Conservation (phyloP, 1,140 invertebrate species). For the Drosophila pseudoobscura region DNA sequence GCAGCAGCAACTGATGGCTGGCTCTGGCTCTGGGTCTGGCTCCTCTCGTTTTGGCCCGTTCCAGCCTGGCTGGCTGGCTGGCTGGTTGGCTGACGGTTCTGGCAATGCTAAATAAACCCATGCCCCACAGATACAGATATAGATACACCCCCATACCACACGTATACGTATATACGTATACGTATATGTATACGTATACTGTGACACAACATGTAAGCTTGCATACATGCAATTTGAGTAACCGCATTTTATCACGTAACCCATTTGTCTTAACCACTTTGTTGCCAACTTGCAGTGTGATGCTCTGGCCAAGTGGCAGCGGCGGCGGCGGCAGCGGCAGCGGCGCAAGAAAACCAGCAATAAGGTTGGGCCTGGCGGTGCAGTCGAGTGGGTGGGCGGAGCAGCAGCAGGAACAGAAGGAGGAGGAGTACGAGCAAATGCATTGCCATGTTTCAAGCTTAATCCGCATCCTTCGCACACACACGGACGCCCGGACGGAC, state of each 20-base stretch:
- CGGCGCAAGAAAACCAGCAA: conserved; percentile 52
- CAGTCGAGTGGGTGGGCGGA: conserved; percentile 3
- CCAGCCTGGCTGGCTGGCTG: conserved; percentile 11
- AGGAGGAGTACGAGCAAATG: conserved; percentile 53
- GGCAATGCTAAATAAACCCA: conserved; percentile 76
- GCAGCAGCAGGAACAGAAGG: neutral
- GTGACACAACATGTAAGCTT: conserved; percentile 69
- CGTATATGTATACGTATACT: conserved; percentile 35
- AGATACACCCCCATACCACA: conserved; percentile 32
- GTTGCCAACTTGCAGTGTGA: conserved; percentile 81
- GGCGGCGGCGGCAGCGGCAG: conserved; percentile 27
- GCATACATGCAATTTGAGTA: conserved; percentile 83
- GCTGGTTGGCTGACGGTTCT: conserved; percentile 8
- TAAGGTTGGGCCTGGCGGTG: conserved; percentile 11
- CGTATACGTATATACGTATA: conserved; percentile 10
- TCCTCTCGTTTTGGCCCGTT: conserved; percentile 47
- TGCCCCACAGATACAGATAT: conserved; percentile 38
- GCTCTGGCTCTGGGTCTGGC: conserved; percentile 11
- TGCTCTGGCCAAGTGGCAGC: conserved; percentile 75
- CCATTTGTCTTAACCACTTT: conserved; percentile 83
- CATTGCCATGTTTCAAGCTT: conserved; percentile 80
- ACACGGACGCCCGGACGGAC: neutral
- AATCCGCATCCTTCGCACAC: conserved; percentile 59
- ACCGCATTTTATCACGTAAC: conserved; percentile 83
- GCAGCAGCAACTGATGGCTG: conserved; percentile 60